Evolutionary conservation across 2,888 invertebrate species (phyloP), one percentile per base, ranked within the genome.

Genomic region (Thymelicus sylvestris): DNA sequence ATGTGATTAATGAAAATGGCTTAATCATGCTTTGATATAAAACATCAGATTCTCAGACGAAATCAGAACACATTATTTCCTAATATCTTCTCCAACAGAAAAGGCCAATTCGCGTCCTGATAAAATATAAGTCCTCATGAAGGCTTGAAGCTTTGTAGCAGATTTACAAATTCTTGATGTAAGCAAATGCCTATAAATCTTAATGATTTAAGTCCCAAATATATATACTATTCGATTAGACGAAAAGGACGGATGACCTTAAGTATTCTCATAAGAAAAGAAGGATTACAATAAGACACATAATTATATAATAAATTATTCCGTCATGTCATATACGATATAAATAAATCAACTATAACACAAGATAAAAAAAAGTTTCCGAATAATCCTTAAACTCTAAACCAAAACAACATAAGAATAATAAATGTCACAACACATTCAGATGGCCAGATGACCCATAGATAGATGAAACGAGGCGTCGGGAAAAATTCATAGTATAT

Each of bases 191-290:
- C 2, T 19, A 19, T 50, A 6, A 50, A 50, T 50, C 15, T 52
- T 52, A 19, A 52, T 7, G 57, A 55, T 69, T 57, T 57, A 69
- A 55, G 62, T 62, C 62, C 59, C 47, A 55, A 64, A 59, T 39
- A 69, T 59, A 13, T 13, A 52, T 19, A 19, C 19, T 64, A 55
- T 59, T 48, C 57, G 50, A 59, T 59, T 48, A 12, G 24, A 67
- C 57, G 63, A 57, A 50, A 64, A 59, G 69, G 69, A 70, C 69
- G 69, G 69, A 70, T 65, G 64, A 59, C 64, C 64, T 60, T 69
- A 69, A 69, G 69, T 59, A 64, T 50, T 59, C 41, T 50, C 41
- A 50, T 59, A 38, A 7, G 10, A 62, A 15, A 41, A 48, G 31
- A 12, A 3, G 24, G 0, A 55, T n/a, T 15, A 52, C 2, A 15